A percentile compares a stretch with the other conserved stretches of the same genome.
phyloP scores from a whole-genome alignment of 2,888 invertebrate genomes.

The Tyria jacobaeae region DNA sequence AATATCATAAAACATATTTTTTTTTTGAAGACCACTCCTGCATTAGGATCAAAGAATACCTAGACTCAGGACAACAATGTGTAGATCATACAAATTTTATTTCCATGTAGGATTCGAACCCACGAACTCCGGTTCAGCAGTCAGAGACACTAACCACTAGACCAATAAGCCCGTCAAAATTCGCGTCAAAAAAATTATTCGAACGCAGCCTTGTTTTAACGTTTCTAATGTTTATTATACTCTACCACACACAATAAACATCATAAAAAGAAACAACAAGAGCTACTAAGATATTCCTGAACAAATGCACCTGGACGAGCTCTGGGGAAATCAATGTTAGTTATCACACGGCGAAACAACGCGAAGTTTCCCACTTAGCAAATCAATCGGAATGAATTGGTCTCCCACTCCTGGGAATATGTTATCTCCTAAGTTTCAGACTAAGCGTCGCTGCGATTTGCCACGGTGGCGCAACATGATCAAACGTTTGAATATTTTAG shows the following conservation, averaged over 20 bases:
- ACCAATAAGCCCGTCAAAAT: too few species aligned
- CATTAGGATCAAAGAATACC: too few species aligned
- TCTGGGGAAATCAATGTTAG: conserved; percentile 44
- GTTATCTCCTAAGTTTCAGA: conserved; percentile 28
- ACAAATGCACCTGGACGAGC: conserved; percentile 15
- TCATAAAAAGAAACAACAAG: background rate
- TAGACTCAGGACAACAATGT: too few species aligned
- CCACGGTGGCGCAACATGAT: background rate
- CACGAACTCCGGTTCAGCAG: too few species aligned
- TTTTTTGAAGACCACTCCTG: too few species aligned
- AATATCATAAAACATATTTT: too few species aligned
- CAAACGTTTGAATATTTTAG: background rate
- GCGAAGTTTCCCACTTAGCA: conserved; percentile 45
- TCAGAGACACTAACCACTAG: too few species aligned
- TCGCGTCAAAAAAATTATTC: too few species aligned
- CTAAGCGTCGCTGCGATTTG: conserved; percentile 6
- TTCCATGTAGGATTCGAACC: too few species aligned
- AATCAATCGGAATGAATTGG: conserved; percentile 48
- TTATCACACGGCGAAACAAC: conserved; percentile 11
- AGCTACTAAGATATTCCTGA: background rate
- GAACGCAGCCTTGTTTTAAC: too few species aligned
- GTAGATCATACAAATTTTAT: too few species aligned
- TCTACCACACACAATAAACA: background rate
- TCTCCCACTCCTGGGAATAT: conserved; percentile 31
- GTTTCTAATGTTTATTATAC: too few species aligned